phyloP scores from a whole-genome alignment of 2,113 vertebrate genomes.

The Loxodonta africana region DNA sequence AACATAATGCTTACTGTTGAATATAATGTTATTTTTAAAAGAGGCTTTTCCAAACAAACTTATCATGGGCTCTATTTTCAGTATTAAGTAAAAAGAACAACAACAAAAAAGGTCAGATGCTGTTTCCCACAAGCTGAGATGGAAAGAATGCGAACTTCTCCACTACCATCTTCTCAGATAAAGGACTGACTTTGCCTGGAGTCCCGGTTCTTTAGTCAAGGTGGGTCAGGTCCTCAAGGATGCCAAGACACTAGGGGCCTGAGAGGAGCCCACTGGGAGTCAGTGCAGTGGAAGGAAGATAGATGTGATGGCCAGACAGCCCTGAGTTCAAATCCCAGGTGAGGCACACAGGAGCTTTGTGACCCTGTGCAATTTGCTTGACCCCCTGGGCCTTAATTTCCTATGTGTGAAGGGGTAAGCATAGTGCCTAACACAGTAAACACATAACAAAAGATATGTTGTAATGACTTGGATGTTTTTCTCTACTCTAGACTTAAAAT shows the following conservation, averaged over 20 bases:
- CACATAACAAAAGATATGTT: not conserved
- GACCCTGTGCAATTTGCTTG: not conserved
- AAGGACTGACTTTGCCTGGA: not conserved
- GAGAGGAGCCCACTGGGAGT: rapidly evolving
- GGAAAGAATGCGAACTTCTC: not conserved
- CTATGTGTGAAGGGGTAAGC: not conserved
- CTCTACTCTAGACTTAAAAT: conserved; percentile 29
- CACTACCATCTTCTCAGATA: not conserved
- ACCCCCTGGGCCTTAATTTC: not conserved
- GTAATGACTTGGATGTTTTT: not conserved
- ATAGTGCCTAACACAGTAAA: not conserved
- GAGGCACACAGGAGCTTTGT: not conserved
- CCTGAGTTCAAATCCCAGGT: not conserved
- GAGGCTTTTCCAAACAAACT: conserved; percentile 45
- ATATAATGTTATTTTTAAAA: not conserved
- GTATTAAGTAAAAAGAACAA: not conserved
- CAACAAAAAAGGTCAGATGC: not conserved
- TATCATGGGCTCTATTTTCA: conserved; percentile 24
- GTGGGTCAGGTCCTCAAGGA: not conserved
- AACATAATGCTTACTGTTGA: not conserved
- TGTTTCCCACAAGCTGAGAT: not conserved
- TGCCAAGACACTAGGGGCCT: not conserved
- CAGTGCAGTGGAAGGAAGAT: not conserved
- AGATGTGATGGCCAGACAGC: not conserved
- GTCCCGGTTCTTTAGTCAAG: not conserved